Evolutionary conservation across 2,113 vertebrate species (phyloP).

Genomic region (Crotalus viridis): DNA sequence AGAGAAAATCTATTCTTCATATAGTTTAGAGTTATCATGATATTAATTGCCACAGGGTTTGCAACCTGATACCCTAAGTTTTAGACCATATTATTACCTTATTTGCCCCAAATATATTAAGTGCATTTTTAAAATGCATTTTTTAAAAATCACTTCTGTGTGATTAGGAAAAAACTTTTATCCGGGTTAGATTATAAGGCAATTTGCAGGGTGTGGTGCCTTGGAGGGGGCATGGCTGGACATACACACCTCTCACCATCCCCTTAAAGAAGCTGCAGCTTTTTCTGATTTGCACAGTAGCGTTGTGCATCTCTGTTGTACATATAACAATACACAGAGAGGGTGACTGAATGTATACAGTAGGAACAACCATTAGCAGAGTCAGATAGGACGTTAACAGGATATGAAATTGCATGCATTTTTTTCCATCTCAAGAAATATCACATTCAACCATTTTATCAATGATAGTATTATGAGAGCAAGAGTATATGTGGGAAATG

Average conservation of each 20-base stretch:
- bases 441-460: neutral
- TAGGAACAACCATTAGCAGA: neutral
- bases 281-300: neutral
- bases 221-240: neutral
- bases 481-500: neutral
- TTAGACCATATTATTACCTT: neutral
- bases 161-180: neutral
- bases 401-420: neutral
- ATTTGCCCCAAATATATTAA: neutral
- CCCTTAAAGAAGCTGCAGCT: neutral
- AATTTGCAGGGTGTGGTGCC: neutral
- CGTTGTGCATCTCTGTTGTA: neutral
- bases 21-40: neutral
- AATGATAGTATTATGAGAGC: neutral
- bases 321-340: neutral
- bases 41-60: neutral
- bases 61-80: neutral
- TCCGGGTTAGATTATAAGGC: neutral
- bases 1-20: neutral
- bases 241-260: neutral
- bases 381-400: neutral
- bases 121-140: neutral
- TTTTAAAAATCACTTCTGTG: neutral
- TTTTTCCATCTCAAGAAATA: neutral
- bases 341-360: neutral